phyloP scores from a whole-genome alignment of 2,797 vertebrate genomes.

The Tinamus major region DNA sequence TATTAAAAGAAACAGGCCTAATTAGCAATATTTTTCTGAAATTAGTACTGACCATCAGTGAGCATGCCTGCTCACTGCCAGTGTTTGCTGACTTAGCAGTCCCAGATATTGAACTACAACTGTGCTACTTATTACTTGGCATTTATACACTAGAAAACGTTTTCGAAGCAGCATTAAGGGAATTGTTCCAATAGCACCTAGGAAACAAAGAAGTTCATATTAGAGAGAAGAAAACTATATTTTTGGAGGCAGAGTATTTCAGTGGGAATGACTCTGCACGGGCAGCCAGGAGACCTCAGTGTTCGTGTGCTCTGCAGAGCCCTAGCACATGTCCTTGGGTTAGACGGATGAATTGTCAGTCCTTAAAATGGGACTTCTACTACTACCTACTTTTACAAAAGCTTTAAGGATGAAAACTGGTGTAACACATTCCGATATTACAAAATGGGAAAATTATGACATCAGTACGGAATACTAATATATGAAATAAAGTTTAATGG shows the following conservation, averaged over 20 bases:
- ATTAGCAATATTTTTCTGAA: not conserved
- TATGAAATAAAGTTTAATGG: not conserved
- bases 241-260: not conserved
- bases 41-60: not conserved
- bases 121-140: not conserved
- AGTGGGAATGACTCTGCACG: not conserved
- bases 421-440: not conserved
- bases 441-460: conserved; percentile 2
- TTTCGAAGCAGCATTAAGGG: not conserved
- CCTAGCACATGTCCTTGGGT: not conserved
- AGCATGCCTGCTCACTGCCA: not conserved
- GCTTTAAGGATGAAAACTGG: conserved; percentile 10
- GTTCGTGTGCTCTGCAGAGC: not conserved
- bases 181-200: not conserved
- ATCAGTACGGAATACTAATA: not conserved
- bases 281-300: too few species aligned
- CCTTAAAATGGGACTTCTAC: not conserved
- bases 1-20: not conserved
- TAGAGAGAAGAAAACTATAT: not conserved
- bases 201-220: not conserved
- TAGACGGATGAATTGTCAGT: conserved; percentile 21
- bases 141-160: not conserved
- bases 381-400: not conserved
- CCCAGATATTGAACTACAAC: not conserved
- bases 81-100: not conserved